Percentiles rank a stretch among this genome's conserved stretches.
Evolutionary conservation across 2,113 vertebrate species (phyloP).

Genomic region (Oreochromis niloticus): DNA sequence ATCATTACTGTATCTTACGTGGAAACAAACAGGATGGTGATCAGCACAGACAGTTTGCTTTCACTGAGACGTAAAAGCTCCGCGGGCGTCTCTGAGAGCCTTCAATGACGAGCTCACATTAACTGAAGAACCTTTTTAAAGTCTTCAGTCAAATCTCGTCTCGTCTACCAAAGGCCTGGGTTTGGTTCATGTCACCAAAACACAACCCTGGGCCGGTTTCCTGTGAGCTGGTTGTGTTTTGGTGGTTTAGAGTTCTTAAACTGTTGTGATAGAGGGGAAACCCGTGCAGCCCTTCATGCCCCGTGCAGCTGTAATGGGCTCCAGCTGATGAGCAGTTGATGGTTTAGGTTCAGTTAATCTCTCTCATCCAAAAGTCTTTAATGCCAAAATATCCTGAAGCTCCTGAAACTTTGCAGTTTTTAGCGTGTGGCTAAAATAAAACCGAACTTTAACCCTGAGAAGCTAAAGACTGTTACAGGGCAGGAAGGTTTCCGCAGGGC

Average conservation of each 20-base stretch:
- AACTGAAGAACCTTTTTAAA: not conserved
- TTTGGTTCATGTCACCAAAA: not conserved
- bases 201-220: not conserved
- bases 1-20: not conserved
- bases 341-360: not conserved
- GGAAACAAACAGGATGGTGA: not conserved
- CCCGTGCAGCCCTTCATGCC: not conserved
- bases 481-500: not conserved
- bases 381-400: too few species aligned
- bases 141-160: not conserved
- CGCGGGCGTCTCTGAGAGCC: not conserved
- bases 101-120: not conserved
- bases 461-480: not conserved
- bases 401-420: not conserved
- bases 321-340: not conserved
- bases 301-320: not conserved
- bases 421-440: fast-evolving
- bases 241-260: not conserved
- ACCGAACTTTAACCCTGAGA: not conserved
- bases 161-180: not conserved
- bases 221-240: not conserved
- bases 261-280: not conserved
- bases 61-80: not conserved
- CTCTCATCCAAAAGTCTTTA: too few species aligned
- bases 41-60: not conserved